Evolutionary conservation across 2,113 vertebrate species (phyloP), one percentile per base, ranked within the genome.

Genomic region (Corvus moneduloides): DNA sequence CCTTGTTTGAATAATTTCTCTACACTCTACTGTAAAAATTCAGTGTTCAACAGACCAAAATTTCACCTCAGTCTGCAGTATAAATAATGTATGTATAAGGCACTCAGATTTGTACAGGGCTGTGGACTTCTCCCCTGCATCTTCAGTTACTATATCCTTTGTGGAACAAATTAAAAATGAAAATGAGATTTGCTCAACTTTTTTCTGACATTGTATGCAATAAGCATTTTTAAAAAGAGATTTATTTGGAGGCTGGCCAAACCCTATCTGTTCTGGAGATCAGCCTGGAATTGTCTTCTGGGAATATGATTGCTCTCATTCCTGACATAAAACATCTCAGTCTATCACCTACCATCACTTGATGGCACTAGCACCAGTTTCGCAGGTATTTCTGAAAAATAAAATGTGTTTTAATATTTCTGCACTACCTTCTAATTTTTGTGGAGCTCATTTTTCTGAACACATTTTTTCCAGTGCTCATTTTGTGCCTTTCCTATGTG

Each of bases 1-100:
- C 91, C 93, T 95, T 94, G 39, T 77, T 62, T 93, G 82, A 93
- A 83, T 85, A 87, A 88, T 72, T 91, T 87, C 63, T 55, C 71
- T 83, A 69, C 51, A 41, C 21, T 76, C 43, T 33, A 66, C 46
- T 85, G 74, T 90, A 89, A 91, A 94, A 96, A 88, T 63, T 41
- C 82, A n/a, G 46, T 67, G 87, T 56, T 91, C 67, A 88, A 74
- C 55, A 93, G 78, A 85, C 59, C 46, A 71, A 91, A 71, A 90
- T 91, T 83, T 91, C 55, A 35, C 63, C 39, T 94, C 75, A 71
- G 22, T 44, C 82, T 93, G 62, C 55, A 77, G 35, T 63, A 83
- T 94, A 63, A 91, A 80, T 88, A 85, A 90, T 80, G 39, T 32
- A 85, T 61, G 16, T 58, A 24, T 64, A 59, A 93, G 55, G 16